phyloP scores from a whole-genome alignment of 2,113 vertebrate species.

The human (Homo sapiens) region GRCh38 chr7:105768501-105769000 shows the following conservation, averaged over 20 bases:
- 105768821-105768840: background rate
- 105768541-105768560: constrained; percentile 48
- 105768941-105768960: background rate
- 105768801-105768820: background rate
- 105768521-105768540: background rate
- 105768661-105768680: constrained; percentile 8
- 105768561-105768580: constrained; percentile 35
- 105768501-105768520: background rate
- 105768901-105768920: background rate
- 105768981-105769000: background rate
- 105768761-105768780: background rate
- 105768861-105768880: background rate
- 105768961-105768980: background rate
- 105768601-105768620: background rate
- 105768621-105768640: constrained; percentile 49
- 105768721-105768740: constrained; percentile 16
- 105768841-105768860: background rate
- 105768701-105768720: constrained; percentile 47
- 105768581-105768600: background rate
- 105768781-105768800: background rate
- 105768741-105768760: background rate
- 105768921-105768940: background rate
- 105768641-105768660: constrained; percentile 50
- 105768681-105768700: constrained; percentile 52
- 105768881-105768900: background rate